Conservation (phyloP, 2,888 invertebrate genomes). For the Mystacides longicornis region DNA sequence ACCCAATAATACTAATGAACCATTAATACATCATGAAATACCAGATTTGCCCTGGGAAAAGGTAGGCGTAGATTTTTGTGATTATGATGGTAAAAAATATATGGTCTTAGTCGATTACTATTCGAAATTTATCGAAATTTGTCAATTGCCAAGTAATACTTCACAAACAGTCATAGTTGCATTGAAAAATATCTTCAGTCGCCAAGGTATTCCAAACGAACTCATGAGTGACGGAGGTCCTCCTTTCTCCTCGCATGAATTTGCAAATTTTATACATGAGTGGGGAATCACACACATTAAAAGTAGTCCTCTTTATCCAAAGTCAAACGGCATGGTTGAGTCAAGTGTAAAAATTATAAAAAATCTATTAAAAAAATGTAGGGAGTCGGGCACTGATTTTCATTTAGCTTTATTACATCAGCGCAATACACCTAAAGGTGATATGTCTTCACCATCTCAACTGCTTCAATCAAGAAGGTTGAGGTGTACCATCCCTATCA, state of each 20-base stretch:
- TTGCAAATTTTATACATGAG: background rate
- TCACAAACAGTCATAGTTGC: background rate
- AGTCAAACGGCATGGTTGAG: conserved; percentile 22
- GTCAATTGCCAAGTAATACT: background rate
- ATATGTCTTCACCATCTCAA: conserved; percentile 9
- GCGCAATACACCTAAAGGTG: conserved; percentile 10
- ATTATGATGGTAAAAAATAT: conserved; percentile 17
- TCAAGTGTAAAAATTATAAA: conserved; percentile 26
- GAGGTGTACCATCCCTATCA: background rate
- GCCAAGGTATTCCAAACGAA: background rate
- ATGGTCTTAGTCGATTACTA: conserved; percentile 3
- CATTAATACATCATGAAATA: conserved; percentile 22
- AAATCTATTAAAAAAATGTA: conserved; percentile 14
- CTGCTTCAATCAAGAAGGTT: conserved; percentile 8
- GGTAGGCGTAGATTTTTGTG: conserved; percentile 26
- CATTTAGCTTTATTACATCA: conserved; percentile 8
- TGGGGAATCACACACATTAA: background rate
- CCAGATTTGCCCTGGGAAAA: conserved; percentile 25
- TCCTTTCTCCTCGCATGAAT: background rate
- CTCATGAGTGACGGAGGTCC: background rate
- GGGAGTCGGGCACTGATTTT: conserved; percentile 15
- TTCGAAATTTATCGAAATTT: background rate
- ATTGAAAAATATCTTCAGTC: background rate
- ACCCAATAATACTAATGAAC: conserved; percentile 17
- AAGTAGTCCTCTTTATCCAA: conserved; percentile 17